Evolutionary conservation across 2,113 vertebrate genomes (phyloP).

Genomic region (Ophiodon elongatus): DNA sequence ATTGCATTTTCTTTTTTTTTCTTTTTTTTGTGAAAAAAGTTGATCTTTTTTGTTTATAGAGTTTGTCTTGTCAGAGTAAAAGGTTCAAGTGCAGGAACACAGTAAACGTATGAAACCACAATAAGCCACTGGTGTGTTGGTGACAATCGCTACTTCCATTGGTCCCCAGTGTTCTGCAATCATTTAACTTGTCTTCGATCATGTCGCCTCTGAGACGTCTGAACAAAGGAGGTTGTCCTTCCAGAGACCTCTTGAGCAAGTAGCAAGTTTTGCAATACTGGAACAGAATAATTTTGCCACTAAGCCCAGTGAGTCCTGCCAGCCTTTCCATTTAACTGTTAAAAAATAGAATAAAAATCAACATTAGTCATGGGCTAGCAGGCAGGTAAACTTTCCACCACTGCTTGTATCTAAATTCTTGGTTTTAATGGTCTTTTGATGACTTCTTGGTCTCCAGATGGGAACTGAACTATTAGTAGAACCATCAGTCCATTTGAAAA

Average conservation of each 20-base stretch:
- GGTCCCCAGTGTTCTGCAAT: conserved; percentile 14
- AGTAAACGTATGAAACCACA: conserved; percentile 93
- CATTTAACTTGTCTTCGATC: conserved; percentile 58
- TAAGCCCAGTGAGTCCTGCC: conserved; percentile 24
- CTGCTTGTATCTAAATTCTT: neutral
- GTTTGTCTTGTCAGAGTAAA: conserved; percentile 88
- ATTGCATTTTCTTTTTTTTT: conserved; percentile 84
- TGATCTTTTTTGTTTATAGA: conserved; percentile 94
- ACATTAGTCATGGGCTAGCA: conserved; percentile 25
- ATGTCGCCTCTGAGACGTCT: conserved; percentile 70
- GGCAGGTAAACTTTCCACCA: neutral
- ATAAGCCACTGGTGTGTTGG: conserved; percentile 92
- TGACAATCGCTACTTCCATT: conserved; percentile 77
- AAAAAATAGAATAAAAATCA: neutral
- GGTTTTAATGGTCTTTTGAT: conserved; percentile 14
- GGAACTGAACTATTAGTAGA: conserved; percentile 15
- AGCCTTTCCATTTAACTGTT: conserved; percentile 14
- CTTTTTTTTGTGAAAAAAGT: conserved; percentile 90
- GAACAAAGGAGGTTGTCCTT: conserved; percentile 53
- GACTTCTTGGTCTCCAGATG: conserved; percentile 23
- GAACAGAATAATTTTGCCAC: conserved; percentile 17
- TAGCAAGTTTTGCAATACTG: conserved; percentile 22
- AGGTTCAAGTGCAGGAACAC: conserved; percentile 97
- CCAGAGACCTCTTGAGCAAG: conserved; percentile 10
- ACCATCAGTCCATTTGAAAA: neutral